Evolutionary conservation across 2,797 vertebrate species (phyloP), one percentile per base, ranked within the genome.

Genomic region (Typhlichthys subterraneus): DNA sequence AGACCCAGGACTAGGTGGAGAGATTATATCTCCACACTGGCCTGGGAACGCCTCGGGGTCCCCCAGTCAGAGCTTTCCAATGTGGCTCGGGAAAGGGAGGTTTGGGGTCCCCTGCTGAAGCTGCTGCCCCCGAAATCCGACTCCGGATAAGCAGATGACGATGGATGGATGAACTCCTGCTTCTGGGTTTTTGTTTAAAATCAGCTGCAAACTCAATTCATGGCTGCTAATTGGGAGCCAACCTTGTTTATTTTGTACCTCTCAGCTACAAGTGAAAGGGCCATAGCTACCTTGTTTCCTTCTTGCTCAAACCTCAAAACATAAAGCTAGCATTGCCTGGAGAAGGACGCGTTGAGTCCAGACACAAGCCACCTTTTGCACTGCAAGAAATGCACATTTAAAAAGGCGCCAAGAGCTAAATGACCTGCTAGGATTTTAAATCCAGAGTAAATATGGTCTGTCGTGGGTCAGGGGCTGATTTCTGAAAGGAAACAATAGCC

Each of bases 381-480:
- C 58, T 52, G 70, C 33, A 48, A 67, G 68, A 73, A 70, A 81
- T 72, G 57, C 57, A 81, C 69, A 73, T 65, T 84, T 67, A 68
- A 53, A 68, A 55, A 82, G 66, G 48, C 65, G 75, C 61, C 70
- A 74, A 46, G 69, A 50, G 56, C 70, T 69, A 75, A 80, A 82
- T 70, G 65, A 64, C 69, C 56, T 2, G 13, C 57, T 42, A 13
- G 67, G 45, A 75, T 67, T 50, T 76, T 77, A 78, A 79, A 73
- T 63, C 61, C 63, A 55, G 67, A 66, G 67, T 62, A 71, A 85
- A 81, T 69, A 73, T 76, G 70, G 73, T 65, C 64, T 68, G 76
- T 80, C 46, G 63, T 15, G 57, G 65, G 70, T 66, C 75, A 67
- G 55, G 55, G 63, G 42, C 57, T 5, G 58, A 62, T 55, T 57